A percentile compares a stretch with the other conserved stretches of the same genome.
phyloP scores from a whole-genome alignment of 2,888 invertebrate species.

The Villa cingulata region DNA sequence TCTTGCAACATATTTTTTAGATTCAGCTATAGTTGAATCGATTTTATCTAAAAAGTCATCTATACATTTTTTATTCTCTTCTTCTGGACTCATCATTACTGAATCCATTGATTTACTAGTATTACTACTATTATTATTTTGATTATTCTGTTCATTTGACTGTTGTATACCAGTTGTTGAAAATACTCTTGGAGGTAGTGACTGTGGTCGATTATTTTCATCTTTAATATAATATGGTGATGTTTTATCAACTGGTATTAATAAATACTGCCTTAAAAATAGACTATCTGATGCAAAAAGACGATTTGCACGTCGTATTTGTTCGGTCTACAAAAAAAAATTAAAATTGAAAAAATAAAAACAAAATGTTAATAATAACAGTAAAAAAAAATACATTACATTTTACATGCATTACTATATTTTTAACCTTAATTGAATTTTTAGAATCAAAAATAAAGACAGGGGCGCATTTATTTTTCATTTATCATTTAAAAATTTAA shows the following conservation, averaged over 20 bases:
- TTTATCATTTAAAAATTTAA: too few species aligned
- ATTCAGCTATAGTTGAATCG: slow-evolving; percentile 70
- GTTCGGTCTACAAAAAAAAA: slow-evolving; percentile 84
- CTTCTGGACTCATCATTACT: slow-evolving; percentile 48
- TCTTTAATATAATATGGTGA: slow-evolving; percentile 42
- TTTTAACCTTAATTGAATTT: too few species aligned
- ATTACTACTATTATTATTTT: slow-evolving; percentile 22
- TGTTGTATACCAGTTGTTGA: slow-evolving; percentile 12
- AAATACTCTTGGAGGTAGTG: slow-evolving; percentile 23
- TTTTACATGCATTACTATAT: too few species aligned
- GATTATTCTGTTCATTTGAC: slow-evolving; percentile 10
- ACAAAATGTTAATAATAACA: too few species aligned
- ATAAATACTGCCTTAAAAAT: slow-evolving; percentile 74
- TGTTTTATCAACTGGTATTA: slow-evolving; percentile 66
- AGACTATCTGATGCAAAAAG: slow-evolving; percentile 88
- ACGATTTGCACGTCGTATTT: slow-evolving; percentile 79
- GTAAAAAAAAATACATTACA: too few species aligned
- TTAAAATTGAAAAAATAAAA: slow-evolving; percentile 12
- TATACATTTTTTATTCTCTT: slow-evolving; percentile 60
- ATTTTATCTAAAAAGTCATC: slow-evolving; percentile 71
- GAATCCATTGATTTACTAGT: slow-evolving; percentile 38
- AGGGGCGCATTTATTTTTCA: too few species aligned
- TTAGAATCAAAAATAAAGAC: too few species aligned
- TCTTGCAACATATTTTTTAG: slow-evolving; percentile 69
- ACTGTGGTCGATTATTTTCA: slow-evolving; percentile 28